Evolutionary conservation across 1,140 invertebrate genomes (phyloP).

Genomic region (Ylistrum balloti): DNA sequence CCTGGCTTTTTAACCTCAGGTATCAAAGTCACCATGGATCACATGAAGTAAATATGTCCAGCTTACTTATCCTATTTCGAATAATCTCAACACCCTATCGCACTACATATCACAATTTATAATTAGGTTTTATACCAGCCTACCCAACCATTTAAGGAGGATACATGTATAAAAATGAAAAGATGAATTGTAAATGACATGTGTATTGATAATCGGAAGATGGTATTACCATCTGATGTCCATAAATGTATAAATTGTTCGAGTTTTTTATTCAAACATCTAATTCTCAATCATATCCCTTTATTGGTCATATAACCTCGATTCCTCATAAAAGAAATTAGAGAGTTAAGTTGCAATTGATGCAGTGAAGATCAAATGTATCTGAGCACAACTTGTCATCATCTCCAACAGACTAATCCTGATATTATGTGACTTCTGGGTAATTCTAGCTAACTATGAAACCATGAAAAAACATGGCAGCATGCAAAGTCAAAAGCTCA

Average conservation of each 20-base stretch:
- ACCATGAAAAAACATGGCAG: too few relatives aligned
- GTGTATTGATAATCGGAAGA: neutral
- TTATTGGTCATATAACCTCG: too few relatives aligned
- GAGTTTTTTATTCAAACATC: neutral
- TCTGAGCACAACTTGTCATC: neutral
- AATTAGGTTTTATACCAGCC: neutral
- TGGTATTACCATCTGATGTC: neutral
- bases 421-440: neutral
- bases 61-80: neutral
- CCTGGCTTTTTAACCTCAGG: slow-evolving; percentile 36
- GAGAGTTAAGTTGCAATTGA: neutral
- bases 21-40: neutral
- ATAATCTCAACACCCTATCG: neutral
- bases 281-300: neutral
- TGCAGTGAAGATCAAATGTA: neutral
- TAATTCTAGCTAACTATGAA: neutral
- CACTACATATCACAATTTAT: neutral
- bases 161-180: slow-evolving; percentile 17
- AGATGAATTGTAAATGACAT: neutral
- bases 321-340: neutral
- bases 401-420: neutral
- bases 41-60: slow-evolving; percentile 39
- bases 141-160: neutral
- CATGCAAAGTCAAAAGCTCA: too few relatives aligned
- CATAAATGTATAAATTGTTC: neutral